Percentiles rank a stretch among this genome's conserved stretches.
phyloP scores from a whole-genome alignment of 2,113 vertebrate species.

The Myotis yumanensis region DNA sequence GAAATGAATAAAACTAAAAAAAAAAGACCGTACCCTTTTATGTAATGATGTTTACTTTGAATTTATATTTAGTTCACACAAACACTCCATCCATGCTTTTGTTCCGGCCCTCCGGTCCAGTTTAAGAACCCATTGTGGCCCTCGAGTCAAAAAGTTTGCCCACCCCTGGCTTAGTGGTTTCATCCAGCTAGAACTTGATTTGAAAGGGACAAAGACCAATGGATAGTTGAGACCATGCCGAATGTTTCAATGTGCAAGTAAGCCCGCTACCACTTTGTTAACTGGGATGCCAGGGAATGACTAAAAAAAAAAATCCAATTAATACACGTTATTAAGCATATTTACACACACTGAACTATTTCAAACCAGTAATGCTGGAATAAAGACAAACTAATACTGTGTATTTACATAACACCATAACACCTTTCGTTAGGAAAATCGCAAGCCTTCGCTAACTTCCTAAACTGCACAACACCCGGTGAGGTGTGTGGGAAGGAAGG shows the following conservation, averaged over 20 bases:
- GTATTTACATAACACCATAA: slow-evolving; percentile 80
- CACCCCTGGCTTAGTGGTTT: background rate
- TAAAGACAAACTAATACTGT: slow-evolving; percentile 81
- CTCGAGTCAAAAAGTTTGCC: too few relatives aligned
- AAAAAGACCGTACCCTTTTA: too few relatives aligned
- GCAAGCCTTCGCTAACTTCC: slow-evolving; percentile 59
- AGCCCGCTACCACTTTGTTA: slow-evolving; percentile 14
- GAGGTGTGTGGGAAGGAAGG: slow-evolving; percentile 66
- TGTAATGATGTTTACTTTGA: too few relatives aligned
- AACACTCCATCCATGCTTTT: too few relatives aligned
- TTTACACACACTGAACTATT: slow-evolving; percentile 77
- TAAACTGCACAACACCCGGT: slow-evolving; percentile 14
- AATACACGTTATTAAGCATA: slow-evolving; percentile 72
- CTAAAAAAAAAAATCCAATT: slow-evolving; percentile 65
- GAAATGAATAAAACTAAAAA: too few relatives aligned
- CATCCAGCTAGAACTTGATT: background rate
- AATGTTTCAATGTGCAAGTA: background rate
- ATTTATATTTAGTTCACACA: too few relatives aligned
- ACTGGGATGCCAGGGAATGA: slow-evolving; percentile 21
- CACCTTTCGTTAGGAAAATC: slow-evolving; percentile 76
- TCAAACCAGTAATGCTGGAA: slow-evolving; percentile 75
- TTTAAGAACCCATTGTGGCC: too few relatives aligned
- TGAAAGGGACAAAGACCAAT: background rate
- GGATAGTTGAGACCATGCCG: background rate
- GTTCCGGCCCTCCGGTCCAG: too few relatives aligned